These are phyloP conservation scores for Ecdyonurus torrentis DNA, from an alignment of 2,888 invertebrate genomes.

Conservation along the genomic window DNA sequence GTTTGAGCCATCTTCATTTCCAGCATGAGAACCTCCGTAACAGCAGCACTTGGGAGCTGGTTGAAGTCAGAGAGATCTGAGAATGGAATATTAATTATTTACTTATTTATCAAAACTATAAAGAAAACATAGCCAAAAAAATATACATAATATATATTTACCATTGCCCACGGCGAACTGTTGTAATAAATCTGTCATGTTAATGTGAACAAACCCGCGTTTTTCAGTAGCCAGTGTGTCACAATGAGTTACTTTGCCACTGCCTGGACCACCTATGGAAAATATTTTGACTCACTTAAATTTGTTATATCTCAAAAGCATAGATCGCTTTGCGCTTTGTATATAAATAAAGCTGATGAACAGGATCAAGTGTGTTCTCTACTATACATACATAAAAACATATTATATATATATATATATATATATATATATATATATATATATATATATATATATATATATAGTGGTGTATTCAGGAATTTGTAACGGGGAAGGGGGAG, in stretches of 20 bases:
- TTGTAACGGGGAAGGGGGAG: too few relatives aligned
- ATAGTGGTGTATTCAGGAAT: too few relatives aligned
- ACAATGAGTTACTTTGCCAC: conserved; percentile 96
- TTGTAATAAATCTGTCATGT: conserved; percentile 79
- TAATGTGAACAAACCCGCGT: conserved; percentile 69
- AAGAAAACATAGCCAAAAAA: neutral
- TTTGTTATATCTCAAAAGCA: too few relatives aligned
- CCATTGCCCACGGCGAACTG: conserved; percentile 81
- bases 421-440: too few relatives aligned
- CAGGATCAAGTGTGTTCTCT: too few relatives aligned
- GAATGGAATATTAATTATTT: conserved; percentile 15
- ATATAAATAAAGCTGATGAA: too few relatives aligned
- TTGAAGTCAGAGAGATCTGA: conserved; percentile 79
- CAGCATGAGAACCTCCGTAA: conserved; percentile 76
- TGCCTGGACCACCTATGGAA: conserved; percentile 88
- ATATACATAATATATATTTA: conserved; percentile 25
- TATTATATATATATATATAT: too few relatives aligned
- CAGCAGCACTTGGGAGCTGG: conserved; percentile 67
- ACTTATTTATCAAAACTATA: neutral
- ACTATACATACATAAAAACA: too few relatives aligned
- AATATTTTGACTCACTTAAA: too few relatives aligned
- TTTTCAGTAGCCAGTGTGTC: conserved; percentile 78
- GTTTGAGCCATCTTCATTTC: conserved; percentile 87
- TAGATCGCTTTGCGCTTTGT: too few relatives aligned
- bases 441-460: too few relatives aligned